Conservation (phyloP, 2,797 vertebrate species). For the Microchirus variegatus region DNA sequence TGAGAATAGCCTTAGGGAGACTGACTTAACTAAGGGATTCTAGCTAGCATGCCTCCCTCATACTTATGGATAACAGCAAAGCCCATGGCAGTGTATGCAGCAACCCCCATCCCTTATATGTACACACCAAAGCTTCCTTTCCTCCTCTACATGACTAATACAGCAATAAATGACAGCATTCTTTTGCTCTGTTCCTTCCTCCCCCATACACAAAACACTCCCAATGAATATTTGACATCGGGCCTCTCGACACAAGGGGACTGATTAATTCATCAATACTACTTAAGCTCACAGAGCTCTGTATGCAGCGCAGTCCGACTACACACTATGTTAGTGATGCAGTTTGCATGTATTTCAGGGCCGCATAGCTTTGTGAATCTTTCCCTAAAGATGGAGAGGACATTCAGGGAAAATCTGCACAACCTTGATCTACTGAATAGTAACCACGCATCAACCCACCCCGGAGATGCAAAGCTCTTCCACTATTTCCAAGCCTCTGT, state of each 20-base stretch:
- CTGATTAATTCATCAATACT: slow-evolving; percentile 73
- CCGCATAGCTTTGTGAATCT: slow-evolving; percentile 32
- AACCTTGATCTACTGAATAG: slow-evolving; percentile 47
- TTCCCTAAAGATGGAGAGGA: slow-evolving; percentile 31
- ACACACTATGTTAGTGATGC: slow-evolving; percentile 43
- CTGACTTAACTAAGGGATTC: slow-evolving; percentile 66
- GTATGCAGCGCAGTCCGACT: slow-evolving; percentile 27
- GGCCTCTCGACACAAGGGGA: slow-evolving; percentile 51
- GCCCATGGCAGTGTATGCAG: slow-evolving; percentile 56
- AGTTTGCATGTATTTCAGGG: slow-evolving; percentile 30
- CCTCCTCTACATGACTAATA: slow-evolving; percentile 50
- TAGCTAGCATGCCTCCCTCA: slow-evolving; percentile 68
- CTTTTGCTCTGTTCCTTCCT: slow-evolving; percentile 27
- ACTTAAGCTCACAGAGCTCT: slow-evolving; percentile 46
- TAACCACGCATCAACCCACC: slow-evolving; percentile 17
- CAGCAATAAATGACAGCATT: slow-evolving; percentile 61
- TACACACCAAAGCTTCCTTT: slow-evolving; percentile 48
- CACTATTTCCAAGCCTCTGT: background rate
- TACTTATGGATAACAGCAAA: slow-evolving; percentile 72
- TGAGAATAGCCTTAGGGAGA: slow-evolving; percentile 67
- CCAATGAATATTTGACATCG: slow-evolving; percentile 67
- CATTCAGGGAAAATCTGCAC: slow-evolving; percentile 21
- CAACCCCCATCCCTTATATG: slow-evolving; percentile 49
- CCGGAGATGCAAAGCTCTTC: background rate
- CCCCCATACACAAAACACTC: slow-evolving; percentile 36